phyloP scores from a whole-genome alignment of 2,888 invertebrate species.

The Miltochrista miniata region DNA sequence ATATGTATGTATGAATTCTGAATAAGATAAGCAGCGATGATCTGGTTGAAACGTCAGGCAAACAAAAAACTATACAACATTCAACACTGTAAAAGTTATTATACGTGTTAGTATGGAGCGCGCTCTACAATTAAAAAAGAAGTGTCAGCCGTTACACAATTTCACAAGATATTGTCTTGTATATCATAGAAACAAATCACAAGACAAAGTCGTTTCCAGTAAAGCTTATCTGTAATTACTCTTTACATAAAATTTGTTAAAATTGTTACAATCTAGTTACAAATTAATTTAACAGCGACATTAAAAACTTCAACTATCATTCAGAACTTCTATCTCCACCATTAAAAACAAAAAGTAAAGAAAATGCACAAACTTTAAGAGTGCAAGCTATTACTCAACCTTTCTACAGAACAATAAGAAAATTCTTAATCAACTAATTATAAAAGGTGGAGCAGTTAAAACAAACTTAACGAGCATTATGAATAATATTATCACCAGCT shows the following conservation, averaged over 20 bases:
- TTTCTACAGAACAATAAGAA: slow-evolving; percentile 45
- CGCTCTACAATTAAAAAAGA: too few relatives aligned
- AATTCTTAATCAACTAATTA: slow-evolving; percentile 66
- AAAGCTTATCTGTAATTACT: too few relatives aligned
- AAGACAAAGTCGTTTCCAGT: too few relatives aligned
- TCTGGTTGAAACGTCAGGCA: too few relatives aligned
- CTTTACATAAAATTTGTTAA: not conserved
- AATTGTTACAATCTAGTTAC: not conserved
- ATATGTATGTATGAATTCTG: too few relatives aligned
- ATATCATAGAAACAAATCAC: too few relatives aligned
- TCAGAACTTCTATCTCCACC: slow-evolving; percentile 16
- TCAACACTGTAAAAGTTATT: too few relatives aligned
- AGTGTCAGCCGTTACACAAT: too few relatives aligned
- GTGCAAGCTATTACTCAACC: slow-evolving; percentile 40
- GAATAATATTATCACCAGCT: slow-evolving; percentile 74
- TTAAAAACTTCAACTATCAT: slow-evolving; percentile 10
- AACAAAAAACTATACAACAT: too few relatives aligned
- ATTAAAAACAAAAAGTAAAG: slow-evolving; percentile 27
- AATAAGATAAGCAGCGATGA: too few relatives aligned
- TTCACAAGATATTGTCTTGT: too few relatives aligned
- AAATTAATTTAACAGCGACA: slow-evolving; percentile 2
- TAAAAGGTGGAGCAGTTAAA: slow-evolving; percentile 67
- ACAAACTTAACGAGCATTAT: slow-evolving; percentile 73
- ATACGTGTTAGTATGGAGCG: too few relatives aligned
- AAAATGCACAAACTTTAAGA: slow-evolving; percentile 29